These are phyloP conservation scores for Scomber colias DNA, from an alignment of 2,113 vertebrate genomes.

Conservation along the genomic window DNA sequence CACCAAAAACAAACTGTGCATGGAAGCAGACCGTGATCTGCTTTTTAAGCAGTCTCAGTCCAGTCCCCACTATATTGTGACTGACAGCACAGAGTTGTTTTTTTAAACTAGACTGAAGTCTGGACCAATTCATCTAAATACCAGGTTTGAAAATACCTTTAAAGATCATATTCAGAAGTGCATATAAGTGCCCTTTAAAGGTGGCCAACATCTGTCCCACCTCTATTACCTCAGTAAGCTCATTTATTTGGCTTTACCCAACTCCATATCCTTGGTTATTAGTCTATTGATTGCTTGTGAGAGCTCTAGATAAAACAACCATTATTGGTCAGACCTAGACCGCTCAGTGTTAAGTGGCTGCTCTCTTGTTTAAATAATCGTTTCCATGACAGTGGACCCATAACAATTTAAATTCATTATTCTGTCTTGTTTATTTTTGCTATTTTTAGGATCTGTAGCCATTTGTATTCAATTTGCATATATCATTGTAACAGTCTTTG, in stretches of 20 bases:
- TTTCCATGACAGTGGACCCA: slow-evolving; percentile 19
- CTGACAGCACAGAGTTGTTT: not conserved
- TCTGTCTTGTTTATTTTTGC: slow-evolving; percentile 61
- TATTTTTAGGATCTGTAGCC: slow-evolving; percentile 61
- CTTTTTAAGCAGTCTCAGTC: too few species aligned
- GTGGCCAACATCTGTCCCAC: slow-evolving; percentile 8
- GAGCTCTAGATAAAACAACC: slow-evolving; percentile 29
- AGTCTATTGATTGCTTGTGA: slow-evolving; percentile 61
- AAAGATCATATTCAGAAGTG: slow-evolving; percentile 6
- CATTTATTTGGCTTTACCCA: slow-evolving; percentile 11
- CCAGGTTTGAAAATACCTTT: not conserved
- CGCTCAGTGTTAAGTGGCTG: slow-evolving; percentile 42
- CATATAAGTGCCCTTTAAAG: not conserved
- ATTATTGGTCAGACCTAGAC: slow-evolving; percentile 48
- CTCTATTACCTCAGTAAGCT: slow-evolving; percentile 8
- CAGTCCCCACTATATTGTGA: not conserved
- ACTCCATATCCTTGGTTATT: slow-evolving; percentile 50
- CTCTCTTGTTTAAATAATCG: slow-evolving; percentile 57
- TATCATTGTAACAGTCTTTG: slow-evolving; percentile 38
- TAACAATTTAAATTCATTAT: slow-evolving; percentile 64
- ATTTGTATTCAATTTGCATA: slow-evolving; percentile 67
- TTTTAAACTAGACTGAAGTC: not conserved
- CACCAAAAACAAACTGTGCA: too few species aligned
- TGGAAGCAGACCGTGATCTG: too few species aligned
- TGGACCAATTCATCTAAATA: too few species aligned